Conservation (phyloP, 2,797 vertebrate genomes). For the Fistularia tabacaria region DNA sequence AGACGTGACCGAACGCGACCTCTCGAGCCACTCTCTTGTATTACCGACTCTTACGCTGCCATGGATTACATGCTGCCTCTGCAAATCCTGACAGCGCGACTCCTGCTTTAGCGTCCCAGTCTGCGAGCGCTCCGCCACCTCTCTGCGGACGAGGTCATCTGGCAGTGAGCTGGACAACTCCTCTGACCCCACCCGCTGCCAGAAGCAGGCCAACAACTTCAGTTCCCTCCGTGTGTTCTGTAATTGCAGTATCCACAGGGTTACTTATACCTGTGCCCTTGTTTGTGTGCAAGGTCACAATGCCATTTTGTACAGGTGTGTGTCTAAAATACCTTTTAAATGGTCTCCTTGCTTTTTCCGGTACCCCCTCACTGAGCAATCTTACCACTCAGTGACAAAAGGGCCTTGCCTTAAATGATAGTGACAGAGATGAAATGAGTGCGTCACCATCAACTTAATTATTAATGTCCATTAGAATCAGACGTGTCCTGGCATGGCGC, state of each 20-base stretch:
- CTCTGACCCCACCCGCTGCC: not conserved
- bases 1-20: conserved; percentile 12
- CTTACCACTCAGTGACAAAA: conserved; percentile 5
- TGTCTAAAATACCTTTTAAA: conserved; percentile 2
- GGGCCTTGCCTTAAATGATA: conserved; percentile 21
- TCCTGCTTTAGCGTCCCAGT: too few relatives aligned
- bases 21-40: conserved; percentile 21
- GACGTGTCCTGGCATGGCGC: conserved; percentile 40
- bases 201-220: not conserved
- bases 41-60: conserved; percentile 24
- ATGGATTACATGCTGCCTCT: conserved; percentile 34
- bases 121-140: too few relatives aligned
- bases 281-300: not conserved
- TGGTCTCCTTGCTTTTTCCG: not conserved
- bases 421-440: conserved; percentile 16
- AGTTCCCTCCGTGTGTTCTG: not conserved
- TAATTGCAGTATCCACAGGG: not conserved
- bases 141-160: conserved; percentile 4
- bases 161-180: not conserved
- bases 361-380: conserved; percentile 10
- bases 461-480: conserved; percentile 60
- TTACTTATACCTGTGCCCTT: not conserved
- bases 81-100: conserved; percentile 27
- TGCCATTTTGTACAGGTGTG: not conserved
- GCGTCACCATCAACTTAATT: conserved; percentile 47